These are phyloP conservation scores for Oceanodroma leucorhoa DNA, from an alignment of 2,797 vertebrate species.

Conservation along the genomic window DNA sequence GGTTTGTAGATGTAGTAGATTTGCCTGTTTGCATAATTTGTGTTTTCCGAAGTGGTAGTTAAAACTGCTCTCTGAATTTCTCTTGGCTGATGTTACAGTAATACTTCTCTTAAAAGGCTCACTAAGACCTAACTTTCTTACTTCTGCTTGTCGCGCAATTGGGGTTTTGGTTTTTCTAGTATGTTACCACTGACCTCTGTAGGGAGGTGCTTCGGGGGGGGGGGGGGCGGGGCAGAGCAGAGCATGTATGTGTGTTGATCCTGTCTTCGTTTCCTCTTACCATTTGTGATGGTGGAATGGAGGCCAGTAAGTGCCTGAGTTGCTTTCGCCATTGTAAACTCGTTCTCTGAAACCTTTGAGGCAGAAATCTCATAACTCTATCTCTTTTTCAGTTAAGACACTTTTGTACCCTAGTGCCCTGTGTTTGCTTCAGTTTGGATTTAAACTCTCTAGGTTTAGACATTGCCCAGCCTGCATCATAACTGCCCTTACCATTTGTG, in stretches of 20 bases:
- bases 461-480: background rate
- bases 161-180: accelerated
- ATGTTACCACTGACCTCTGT: background rate
- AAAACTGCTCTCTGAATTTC: background rate
- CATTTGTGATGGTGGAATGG: background rate
- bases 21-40: background rate
- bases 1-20: background rate
- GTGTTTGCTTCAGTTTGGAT: background rate
- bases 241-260: accelerated
- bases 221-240: no score
- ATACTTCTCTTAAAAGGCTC: background rate
- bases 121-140: background rate
- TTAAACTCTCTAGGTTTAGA: background rate
- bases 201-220: background rate
- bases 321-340: background rate
- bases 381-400: background rate
- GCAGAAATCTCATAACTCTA: background rate
- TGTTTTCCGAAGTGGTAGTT: background rate
- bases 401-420: background rate
- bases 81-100: background rate
- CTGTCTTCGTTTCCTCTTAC: background rate
- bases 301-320: background rate
- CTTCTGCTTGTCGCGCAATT: background rate
- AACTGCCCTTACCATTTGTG: background rate
- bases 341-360: background rate